Conservation (phyloP, 2,888 invertebrate genomes). For the Aphodius sticticus region DNA sequence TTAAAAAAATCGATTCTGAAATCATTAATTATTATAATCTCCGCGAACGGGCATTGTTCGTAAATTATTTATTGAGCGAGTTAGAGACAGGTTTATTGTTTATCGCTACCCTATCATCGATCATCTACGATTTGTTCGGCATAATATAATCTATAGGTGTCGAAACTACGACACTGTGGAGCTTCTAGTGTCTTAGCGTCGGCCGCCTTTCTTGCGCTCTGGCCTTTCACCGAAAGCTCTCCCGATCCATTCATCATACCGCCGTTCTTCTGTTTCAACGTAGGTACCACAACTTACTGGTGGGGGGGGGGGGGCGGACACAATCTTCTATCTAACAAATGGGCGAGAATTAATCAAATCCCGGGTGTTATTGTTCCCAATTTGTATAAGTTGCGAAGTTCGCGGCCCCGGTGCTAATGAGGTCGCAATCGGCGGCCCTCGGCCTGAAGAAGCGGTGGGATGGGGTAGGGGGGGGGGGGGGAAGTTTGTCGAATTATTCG, state of each 20-base stretch:
- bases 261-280: neutral
- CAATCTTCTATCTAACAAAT: conserved; percentile 28
- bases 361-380: conserved; percentile 25
- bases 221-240: neutral
- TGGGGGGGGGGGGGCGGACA: neutral
- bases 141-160: no score
- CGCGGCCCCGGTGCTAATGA: conserved; percentile 20
- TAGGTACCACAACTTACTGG: neutral
- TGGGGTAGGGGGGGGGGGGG: no score
- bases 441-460: neutral
- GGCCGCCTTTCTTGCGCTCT: neutral
- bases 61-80: no score
- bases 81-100: no score
- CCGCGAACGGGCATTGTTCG: no score
- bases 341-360: conserved; percentile 29
- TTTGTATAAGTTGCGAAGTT: conserved; percentile 12
- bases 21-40: no score
- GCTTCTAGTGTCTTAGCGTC: neutral
- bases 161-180: no score
- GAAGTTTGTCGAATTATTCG: neutral
- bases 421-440: conserved; percentile 8
- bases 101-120: no score
- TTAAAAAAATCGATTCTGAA: no score
- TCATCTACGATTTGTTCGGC: no score
- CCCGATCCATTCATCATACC: conserved; percentile 4